Base-by-base conservation (phyloP, 37 sponge, comb jelly and placozoan species). In the Hormiphora californensis region DNA sequence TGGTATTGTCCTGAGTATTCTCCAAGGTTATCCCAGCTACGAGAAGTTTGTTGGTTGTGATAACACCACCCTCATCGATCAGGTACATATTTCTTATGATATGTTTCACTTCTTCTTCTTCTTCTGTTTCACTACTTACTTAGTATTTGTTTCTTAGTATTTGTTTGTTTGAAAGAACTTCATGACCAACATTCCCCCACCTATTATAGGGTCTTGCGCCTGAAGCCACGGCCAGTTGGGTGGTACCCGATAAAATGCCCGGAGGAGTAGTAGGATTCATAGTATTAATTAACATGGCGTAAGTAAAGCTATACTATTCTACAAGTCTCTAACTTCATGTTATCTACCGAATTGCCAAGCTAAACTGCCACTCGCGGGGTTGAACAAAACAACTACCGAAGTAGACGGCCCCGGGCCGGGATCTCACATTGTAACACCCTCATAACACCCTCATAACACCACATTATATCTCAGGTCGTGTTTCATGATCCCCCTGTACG, bases 11-110 rank as follows among this genome's bases (percentile, higher is more conserved):
- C 44, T 73, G 46, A 43, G 46, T 7, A 28, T 41, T 46, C 7
- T 73, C 17, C 46, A 73, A 0, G 81, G 81, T 8, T 73, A 73
- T 19, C 81, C 81, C 1, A n/a, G 21, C 28, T 73, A 73, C 23
- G 81, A 73, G 4, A 73, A 73, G 44, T 73, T 73, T 73, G 81
- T 73, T 7, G 81, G 81, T 4, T 73, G 81, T 41, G 46, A 73
- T 46, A 73, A 73, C 46, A n/a, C 25, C 12, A 73, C 81, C 9
- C 44, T 73, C 25, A 36, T 22, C 21, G 81, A 38, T 12, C 81
- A 73, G 81, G 81, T 73, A n/a, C n/a, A n/a, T 73, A 34, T 17
- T 57, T n/a, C 25, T 23, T 17, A 57, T 5, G n/a, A 23, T n/a
- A 59, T n/a, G 11, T n/a, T 7, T 30, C 68, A 67, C 34, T 30